phyloP scores from a whole-genome alignment of 2,888 invertebrate genomes.

The Athripsodes cinereus region DNA sequence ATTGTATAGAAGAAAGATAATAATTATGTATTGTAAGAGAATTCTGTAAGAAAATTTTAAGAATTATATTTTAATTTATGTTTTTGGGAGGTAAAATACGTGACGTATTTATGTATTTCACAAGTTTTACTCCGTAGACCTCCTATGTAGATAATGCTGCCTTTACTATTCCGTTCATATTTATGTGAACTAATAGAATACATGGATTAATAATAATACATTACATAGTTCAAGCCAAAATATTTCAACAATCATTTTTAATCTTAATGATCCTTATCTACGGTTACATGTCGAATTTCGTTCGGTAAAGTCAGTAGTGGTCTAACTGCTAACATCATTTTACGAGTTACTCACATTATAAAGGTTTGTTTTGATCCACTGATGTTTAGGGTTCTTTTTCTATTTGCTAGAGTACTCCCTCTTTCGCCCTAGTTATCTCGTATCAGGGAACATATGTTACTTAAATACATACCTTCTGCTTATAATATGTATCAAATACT shows the following conservation, averaged over 20 bases:
- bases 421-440: not conserved
- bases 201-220: not conserved
- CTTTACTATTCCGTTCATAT: not conserved
- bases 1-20: too few species aligned
- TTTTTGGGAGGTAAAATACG: too few species aligned
- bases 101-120: too few species aligned
- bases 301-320: not conserved
- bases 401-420: not conserved
- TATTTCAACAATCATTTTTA: not conserved
- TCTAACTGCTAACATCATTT: not conserved
- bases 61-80: too few species aligned
- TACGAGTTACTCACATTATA: not conserved
- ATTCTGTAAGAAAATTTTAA: too few species aligned
- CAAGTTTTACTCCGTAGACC: not conserved
- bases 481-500: too few species aligned
- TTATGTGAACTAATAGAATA: not conserved
- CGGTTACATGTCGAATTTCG: not conserved
- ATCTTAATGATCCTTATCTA: slow-evolving; percentile 2
- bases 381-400: not conserved
- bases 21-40: too few species aligned
- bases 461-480: too few species aligned
- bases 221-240: not conserved
- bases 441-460: not conserved
- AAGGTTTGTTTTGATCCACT: not conserved
- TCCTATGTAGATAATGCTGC: not conserved